These are phyloP conservation scores for Spilogale gracilis DNA, from an alignment of 2,113 vertebrate species.

Conservation along the genomic window DNA sequence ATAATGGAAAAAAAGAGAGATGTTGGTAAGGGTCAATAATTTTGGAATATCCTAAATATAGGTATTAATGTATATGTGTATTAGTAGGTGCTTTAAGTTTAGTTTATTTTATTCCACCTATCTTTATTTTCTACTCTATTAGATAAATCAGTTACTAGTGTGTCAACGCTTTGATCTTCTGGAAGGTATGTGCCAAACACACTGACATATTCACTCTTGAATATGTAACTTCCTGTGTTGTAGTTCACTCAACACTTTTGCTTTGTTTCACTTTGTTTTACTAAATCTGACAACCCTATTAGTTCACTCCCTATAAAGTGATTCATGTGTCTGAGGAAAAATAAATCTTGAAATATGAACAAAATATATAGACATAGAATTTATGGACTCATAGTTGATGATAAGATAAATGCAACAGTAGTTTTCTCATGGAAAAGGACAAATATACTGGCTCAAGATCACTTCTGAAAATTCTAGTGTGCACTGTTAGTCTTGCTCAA, in stretches of 20 bases:
- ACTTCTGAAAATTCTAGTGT: not conserved
- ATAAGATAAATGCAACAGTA: not conserved
- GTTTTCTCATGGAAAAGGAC: not conserved
- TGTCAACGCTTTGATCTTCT: constrained; percentile 89
- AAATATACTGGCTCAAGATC: not conserved
- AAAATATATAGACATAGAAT: not conserved
- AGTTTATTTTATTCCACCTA: not conserved
- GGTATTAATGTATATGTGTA: not conserved
- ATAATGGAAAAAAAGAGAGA: not conserved
- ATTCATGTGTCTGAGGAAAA: not conserved
- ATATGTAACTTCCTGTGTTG: not conserved
- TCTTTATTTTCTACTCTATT: constrained; percentile 49
- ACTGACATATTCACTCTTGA: not conserved
- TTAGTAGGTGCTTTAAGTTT: not conserved
- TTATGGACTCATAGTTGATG: not conserved
- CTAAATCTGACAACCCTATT: too few species aligned
- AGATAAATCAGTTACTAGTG: constrained; percentile 91
- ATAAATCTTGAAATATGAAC: not conserved
- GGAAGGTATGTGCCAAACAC: constrained; percentile 86
- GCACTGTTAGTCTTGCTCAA: not conserved
- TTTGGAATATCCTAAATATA: constrained; percentile 21
- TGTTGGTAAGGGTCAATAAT: not conserved
- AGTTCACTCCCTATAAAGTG: not conserved
- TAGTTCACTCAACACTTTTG: not conserved
- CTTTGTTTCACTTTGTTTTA: too few species aligned